Evolutionary conservation across 1,140 invertebrate species (phyloP).

Genomic region (Nymphalis io): DNA sequence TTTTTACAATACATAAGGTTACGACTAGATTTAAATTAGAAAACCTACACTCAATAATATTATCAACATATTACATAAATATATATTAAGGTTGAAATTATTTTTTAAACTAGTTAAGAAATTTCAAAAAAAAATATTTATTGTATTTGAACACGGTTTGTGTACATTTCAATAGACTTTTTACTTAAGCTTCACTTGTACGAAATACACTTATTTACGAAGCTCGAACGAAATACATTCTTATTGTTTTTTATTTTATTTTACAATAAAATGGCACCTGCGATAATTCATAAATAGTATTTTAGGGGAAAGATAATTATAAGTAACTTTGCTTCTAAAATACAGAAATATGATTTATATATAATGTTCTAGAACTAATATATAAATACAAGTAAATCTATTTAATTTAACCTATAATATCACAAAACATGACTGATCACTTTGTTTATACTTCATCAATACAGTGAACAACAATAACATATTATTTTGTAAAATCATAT

Average conservation of each 20-base stretch:
- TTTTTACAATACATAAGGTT: slow-evolving; percentile 13
- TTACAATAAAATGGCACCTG: slow-evolving; percentile 2
- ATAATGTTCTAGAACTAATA: slow-evolving; percentile 41
- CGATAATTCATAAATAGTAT: background rate
- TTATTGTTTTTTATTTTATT: background rate
- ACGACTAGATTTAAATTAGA: slow-evolving; percentile 22
- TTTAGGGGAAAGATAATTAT: background rate
- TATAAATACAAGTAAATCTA: slow-evolving; percentile 52
- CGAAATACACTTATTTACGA: too few relatives aligned
- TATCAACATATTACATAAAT: background rate
- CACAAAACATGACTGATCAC: slow-evolving; percentile 74
- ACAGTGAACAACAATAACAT: slow-evolving; percentile 3
- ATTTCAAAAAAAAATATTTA: too few relatives aligned
- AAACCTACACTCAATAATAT: slow-evolving; percentile 1
- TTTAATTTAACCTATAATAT: slow-evolving; percentile 62
- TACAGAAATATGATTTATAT: slow-evolving; percentile 34
- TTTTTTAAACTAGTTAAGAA: too few relatives aligned
- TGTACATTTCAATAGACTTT: too few relatives aligned
- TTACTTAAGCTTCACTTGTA: too few relatives aligned
- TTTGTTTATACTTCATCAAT: slow-evolving; percentile 32
- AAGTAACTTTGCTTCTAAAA: slow-evolving; percentile 42
- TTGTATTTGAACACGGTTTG: too few relatives aligned
- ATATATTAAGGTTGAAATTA: too few relatives aligned
- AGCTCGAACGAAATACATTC: too few relatives aligned
- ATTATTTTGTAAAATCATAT: background rate